Base-by-base conservation (phyloP, 2,113 vertebrate genomes). In the Pleuronectes platessa region DNA sequence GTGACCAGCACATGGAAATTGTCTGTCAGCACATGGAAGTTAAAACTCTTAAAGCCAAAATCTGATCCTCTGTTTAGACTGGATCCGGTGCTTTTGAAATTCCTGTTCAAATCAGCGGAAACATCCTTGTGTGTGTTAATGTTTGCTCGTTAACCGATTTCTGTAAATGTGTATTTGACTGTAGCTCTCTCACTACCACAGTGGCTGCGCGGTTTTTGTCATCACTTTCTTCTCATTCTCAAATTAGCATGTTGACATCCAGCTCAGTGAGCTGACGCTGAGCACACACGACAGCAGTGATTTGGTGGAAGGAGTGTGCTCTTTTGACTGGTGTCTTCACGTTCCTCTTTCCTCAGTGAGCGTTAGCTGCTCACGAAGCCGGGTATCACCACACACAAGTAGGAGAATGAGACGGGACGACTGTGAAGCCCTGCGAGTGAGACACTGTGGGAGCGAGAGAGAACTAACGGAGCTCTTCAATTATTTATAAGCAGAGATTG, bases 401-500 rank as follows among this genome's bases (percentile, higher is more conserved):
- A 79, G 20, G 40, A 82, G 86, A 75, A 79, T 47, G 70, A 82
- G 82, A 63, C 42, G 64, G 65, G 68, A 78, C 47, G 58, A 58
- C 62, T 49, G 79, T 24, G 61, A 78, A 86, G 12, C 60, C 67
- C 64, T 61, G 73, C 58, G 15, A 88, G 78, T 83, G 83, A 83
- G 82, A 90, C 82, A 65, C 83, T 23, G 82, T 31, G 83, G 78
- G 80, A 78, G 82, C 20, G 68, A 70, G 71, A 70, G 71, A 82
- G 79, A 79, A 87, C 70, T 78, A 85, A 88, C 74, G 23, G 76
- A 61, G 26, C 77, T 78, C 70, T 84, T 92, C 83, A 84, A 89
- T 91, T 87, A 90, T 92, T 91, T 90, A 92, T 89, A 74, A 88
- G 84, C 73, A 74, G 85, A 89, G 87, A 92, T 83, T 89, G 89